Base-by-base conservation (phyloP, 2,888 invertebrate genomes). In the Mythimna ferrago region DNA sequence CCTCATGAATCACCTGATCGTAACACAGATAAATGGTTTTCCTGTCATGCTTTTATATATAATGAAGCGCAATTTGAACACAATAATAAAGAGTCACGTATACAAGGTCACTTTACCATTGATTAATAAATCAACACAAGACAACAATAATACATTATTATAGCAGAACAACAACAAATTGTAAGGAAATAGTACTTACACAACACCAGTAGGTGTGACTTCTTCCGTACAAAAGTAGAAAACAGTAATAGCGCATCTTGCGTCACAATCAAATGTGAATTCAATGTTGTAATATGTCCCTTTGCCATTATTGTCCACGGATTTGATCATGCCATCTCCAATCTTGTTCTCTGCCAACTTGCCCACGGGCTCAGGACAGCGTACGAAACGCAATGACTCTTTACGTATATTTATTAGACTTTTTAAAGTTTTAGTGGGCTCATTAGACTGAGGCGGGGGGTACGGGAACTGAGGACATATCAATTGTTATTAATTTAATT, bases 151-250 rank as follows among this genome's bases (percentile, higher is more conserved):
- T 35, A 5, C 35, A n/a, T 21, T n/a, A 41, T 41, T 38, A 64
- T 44, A 44, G 21, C 35, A 54, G 6, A 7, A 41, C 61, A 66
- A 54, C n/a, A 60, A 68, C 19, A 56, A n/a, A 53, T 11, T 2
- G 7, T 53, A 53, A 38, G 14, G 53, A 73, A 71, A 38, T 48
- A 35, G 41, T 82, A 97, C 98, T 97, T 96, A 99, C 98, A 97
- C 97, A 70, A 99, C 97, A 48, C 99, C 99, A 90, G 97, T 98
- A 32, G 98, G 97, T 63, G 98, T 98, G 14, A 99, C 97, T 91
- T 99, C 99, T 93, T 99, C 99, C 2, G 98, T 98, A 89, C 99
- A 99, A 94, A 99, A 99, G 93, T 99, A 99, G 94, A 99, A 98
- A 82, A 99, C 97, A 51, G 99, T 99, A 79, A 99, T 99, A 35